phyloP scores from a whole-genome alignment of 2,888 invertebrate genomes.

The Hyposoter didymator region DNA sequence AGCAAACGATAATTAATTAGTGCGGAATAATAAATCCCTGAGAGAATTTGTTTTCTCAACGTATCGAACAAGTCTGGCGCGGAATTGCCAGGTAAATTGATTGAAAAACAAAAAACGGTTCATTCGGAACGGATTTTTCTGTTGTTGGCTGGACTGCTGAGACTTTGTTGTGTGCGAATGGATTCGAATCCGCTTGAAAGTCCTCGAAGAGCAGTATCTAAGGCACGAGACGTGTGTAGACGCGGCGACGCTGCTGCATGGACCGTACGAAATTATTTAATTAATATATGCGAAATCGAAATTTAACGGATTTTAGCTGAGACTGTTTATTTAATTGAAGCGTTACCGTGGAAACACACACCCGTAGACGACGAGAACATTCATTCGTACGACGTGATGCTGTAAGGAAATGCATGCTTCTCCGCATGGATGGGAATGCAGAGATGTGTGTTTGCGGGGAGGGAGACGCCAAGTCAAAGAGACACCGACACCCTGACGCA shows the following conservation, averaged over 20 bases:
- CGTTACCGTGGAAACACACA: constrained; percentile 59
- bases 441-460: constrained; percentile 32
- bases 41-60: background rate
- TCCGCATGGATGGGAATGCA: constrained; percentile 9
- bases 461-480: constrained; percentile 72
- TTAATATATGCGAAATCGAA: constrained; percentile 73
- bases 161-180: background rate
- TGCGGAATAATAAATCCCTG: constrained; percentile 3
- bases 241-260: background rate
- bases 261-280: constrained; percentile 68
- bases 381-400: constrained; percentile 14
- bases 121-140: background rate
- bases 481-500: constrained; percentile 74
- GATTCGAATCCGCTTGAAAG: background rate
- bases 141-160: background rate
- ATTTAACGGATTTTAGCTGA: constrained; percentile 70
- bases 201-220: background rate
- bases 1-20: constrained; percentile 27
- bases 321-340: constrained; percentile 78
- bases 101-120: background rate
- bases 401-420: constrained; percentile 49
- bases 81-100: background rate
- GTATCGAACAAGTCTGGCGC: constrained; percentile 14
- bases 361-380: background rate
- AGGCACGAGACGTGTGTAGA: background rate